Base-by-base conservation (phyloP, 2,113 vertebrate genomes). In the Aptenodytes forsteri region DNA sequence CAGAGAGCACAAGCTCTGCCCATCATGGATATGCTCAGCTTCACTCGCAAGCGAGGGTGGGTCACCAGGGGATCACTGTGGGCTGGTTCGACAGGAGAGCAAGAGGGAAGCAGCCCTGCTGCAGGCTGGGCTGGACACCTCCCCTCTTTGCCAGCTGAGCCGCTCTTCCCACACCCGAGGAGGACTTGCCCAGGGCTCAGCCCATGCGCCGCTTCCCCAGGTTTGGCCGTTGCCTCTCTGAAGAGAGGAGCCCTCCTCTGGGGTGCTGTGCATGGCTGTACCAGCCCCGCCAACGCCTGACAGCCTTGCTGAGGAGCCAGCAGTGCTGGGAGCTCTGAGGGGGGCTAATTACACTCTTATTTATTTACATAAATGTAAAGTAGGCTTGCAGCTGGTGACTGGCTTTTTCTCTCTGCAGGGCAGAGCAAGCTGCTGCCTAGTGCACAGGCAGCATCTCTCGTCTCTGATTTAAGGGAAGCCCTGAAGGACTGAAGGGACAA, bases 151-250 rank as follows among this genome's bases (percentile, higher is more conserved):
- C 36, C 47, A 50, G 8, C 47, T 65, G 55, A 67, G 34, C 27
- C 2, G 2, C 13, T 34, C 6, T 29, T 80, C 40, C 73, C 29
- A 18, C 6, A 10, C 13, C 25, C 0, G 0, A 72, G 42, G 23
- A 85, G 40, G 46, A 19, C 7, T 42, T 73, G 14, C 22, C 34
- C 6, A 3, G 15, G 14, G 11, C 23, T 92, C 61, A 87, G 49
- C 17, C 13, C 34, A 9, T 1, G 3, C 0, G 0, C 16, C 4
- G 0, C 27, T 87, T 58, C 29, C 16, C 38, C 19, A 8, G 15
- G 20, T 50, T 61, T 23, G 58, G 13, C 47, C 13, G 15, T 62
- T 8, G 7, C 30, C 15, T 64, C 67, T 92, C 14, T 12, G 8
- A 66, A 56, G 23, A 61, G 42, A 0, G 20, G 36, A 70, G 27